Percentiles rank a stretch among this genome's conserved stretches.
Conservation (phyloP, 1,140 invertebrate species). For the Delia radicum region DNA sequence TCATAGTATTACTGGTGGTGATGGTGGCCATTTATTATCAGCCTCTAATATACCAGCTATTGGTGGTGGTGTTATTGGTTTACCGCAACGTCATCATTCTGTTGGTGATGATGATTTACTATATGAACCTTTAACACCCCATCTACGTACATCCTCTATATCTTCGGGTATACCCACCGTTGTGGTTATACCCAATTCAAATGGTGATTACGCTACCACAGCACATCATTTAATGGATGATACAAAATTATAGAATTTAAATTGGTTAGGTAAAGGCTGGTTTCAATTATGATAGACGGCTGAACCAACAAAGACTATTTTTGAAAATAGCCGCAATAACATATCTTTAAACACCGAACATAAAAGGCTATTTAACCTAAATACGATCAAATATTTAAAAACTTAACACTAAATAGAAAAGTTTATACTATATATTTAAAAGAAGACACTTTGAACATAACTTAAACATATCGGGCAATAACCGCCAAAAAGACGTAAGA, state of each 20-base stretch:
- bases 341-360: conserved; percentile 14
- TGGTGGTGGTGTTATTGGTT: conserved; percentile 4
- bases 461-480: too few relatives aligned
- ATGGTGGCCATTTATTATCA: conserved; percentile 8
- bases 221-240: conserved; percentile 38
- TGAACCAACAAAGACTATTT: background rate
- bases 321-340: too few relatives aligned
- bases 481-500: too few relatives aligned
- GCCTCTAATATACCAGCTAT: background rate
- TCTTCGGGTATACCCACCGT: conserved; percentile 40
- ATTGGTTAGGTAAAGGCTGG: conserved; percentile 25
- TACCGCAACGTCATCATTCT: conserved; percentile 37
- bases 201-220: conserved; percentile 30
- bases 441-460: too few relatives aligned
- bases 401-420: too few relatives aligned
- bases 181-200: conserved; percentile 49
- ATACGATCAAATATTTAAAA: too few relatives aligned
- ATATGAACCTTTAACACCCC: conserved; percentile 30
- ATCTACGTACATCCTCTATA: conserved; percentile 11
- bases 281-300: conserved; percentile 28
- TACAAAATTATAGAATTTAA: conserved; percentile 45
- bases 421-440: too few relatives aligned
- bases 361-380: background rate
- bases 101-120: conserved; percentile 42
- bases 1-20: background rate